Evolutionary conservation across 2,888 invertebrate species (phyloP).

Genomic region (Pocota personata): DNA sequence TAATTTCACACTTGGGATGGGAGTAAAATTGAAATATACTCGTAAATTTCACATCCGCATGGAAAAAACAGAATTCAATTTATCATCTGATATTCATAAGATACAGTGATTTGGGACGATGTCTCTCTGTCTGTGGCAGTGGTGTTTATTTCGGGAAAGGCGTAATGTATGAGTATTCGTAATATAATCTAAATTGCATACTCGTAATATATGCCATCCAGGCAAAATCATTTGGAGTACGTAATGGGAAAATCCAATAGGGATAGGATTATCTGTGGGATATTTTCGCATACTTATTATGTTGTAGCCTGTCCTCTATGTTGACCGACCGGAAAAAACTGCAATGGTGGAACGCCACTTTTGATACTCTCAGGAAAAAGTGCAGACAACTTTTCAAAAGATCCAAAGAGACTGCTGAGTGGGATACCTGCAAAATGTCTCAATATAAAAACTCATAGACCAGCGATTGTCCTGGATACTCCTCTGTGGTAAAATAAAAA

Average conservation of each 20-base stretch:
- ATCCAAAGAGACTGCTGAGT: too few relatives aligned
- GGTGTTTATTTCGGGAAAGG: not conserved
- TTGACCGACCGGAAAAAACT: too few relatives aligned
- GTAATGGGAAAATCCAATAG: not conserved
- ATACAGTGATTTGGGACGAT: not conserved
- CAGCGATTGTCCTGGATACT: too few relatives aligned
- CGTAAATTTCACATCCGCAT: not conserved
- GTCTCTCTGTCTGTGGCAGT: not conserved
- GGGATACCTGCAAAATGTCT: too few relatives aligned
- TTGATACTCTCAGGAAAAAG: too few relatives aligned
- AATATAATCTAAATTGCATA: not conserved
- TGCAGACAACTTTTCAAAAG: too few relatives aligned
- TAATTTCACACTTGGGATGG: conserved; percentile 28
- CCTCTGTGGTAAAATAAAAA: too few relatives aligned
- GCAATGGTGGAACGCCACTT: too few relatives aligned
- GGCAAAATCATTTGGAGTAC: not conserved
- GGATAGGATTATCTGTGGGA: not conserved
- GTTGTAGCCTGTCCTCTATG: too few relatives aligned
- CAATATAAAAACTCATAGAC: too few relatives aligned
- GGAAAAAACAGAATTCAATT: not conserved
- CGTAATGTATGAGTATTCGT: too few relatives aligned
- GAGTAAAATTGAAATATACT: not conserved
- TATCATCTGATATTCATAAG: not conserved
- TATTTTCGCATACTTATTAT: not conserved
- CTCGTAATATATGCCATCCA: too few relatives aligned